A percentile compares a stretch with the other conserved stretches of the same genome.
Conservation (phyloP, 1,140 invertebrate species). For the Stegodyphus dumicola region DNA sequence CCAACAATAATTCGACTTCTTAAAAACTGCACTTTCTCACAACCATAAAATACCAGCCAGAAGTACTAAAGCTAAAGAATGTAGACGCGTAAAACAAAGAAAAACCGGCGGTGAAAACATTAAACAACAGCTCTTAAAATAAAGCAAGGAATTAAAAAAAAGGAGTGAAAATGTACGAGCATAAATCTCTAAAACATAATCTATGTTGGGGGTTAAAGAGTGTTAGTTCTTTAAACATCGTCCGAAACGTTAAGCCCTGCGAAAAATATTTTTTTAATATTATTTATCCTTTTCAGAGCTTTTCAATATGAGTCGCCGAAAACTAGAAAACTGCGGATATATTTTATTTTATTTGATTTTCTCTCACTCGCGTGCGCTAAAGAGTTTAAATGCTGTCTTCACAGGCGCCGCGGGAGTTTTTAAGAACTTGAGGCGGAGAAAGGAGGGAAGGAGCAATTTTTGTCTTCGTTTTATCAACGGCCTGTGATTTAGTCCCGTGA, state of each 20-base stretch:
- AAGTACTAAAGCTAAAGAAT: slow-evolving; percentile 41
- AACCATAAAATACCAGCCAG: slow-evolving; percentile 16
- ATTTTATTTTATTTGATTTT: slow-evolving; percentile 47
- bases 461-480: slow-evolving; percentile 29
- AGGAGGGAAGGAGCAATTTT: slow-evolving; percentile 27
- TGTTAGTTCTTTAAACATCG: slow-evolving; percentile 35
- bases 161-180: slow-evolving; percentile 15
- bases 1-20: no score
- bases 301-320: no score
- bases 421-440: not conserved
- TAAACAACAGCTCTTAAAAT: slow-evolving; percentile 52
- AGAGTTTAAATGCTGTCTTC: slow-evolving; percentile 44
- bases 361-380: not conserved
- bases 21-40: slow-evolving; percentile 22
- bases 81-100: slow-evolving; percentile 46
- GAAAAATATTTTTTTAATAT: no score
- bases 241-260: not conserved
- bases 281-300: no score
- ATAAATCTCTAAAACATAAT: slow-evolving; percentile 49
- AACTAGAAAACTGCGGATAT: not conserved
- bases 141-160: not conserved
- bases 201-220: slow-evolving; percentile 38
- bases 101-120: slow-evolving; percentile 3
- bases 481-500: slow-evolving; percentile 20
- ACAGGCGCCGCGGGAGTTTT: slow-evolving; percentile 26